These are phyloP conservation scores for Tenrec ecaudatus DNA, from an alignment of 2,113 vertebrate species.

Conservation along the genomic window DNA sequence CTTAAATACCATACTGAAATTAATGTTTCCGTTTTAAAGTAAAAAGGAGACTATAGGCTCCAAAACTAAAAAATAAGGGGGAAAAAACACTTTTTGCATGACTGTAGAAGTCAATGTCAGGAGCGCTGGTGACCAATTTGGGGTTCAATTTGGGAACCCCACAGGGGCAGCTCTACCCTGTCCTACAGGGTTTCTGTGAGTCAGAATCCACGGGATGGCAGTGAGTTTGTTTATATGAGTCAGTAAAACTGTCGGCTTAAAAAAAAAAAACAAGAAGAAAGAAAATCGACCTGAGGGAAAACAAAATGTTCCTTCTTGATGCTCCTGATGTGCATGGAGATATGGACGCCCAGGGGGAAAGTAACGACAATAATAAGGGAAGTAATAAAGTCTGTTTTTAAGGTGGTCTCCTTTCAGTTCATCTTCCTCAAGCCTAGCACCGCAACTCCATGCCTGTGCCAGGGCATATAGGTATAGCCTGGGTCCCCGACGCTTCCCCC, in stretches of 20 bases:
- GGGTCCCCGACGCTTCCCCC: not conserved
- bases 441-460: not conserved
- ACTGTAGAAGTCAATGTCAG: not conserved
- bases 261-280: not conserved
- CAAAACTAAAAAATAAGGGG: not conserved
- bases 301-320: not conserved
- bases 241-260: not conserved
- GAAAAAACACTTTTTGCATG: not conserved
- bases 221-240: not conserved
- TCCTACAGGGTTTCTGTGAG: too few relatives aligned
- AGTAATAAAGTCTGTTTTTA: not conserved
- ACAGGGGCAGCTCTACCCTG: too few relatives aligned
- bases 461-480: too few relatives aligned
- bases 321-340: not conserved
- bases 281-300: constrained; percentile 1
- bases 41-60: not conserved
- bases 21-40: constrained; percentile 16
- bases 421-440: not conserved
- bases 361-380: too few relatives aligned
- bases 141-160: too few relatives aligned
- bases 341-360: not conserved
- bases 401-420: too few relatives aligned
- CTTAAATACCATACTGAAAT: not conserved
- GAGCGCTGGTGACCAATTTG: too few relatives aligned
- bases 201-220: too few relatives aligned